Conservation (phyloP, 2,797 vertebrate genomes). For the Cephalopachus bancanus region DNA sequence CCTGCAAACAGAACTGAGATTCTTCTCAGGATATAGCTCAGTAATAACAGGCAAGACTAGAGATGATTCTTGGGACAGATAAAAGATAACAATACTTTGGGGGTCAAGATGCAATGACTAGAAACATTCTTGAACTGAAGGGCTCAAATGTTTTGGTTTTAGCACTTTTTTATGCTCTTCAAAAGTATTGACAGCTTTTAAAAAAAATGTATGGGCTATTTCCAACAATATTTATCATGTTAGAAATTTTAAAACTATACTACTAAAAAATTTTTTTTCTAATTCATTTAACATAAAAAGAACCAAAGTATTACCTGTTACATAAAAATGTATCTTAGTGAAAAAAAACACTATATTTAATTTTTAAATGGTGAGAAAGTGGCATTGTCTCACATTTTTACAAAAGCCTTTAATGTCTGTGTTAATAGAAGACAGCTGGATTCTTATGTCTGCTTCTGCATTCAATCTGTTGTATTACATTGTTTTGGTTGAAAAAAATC, state of each 20-base stretch:
- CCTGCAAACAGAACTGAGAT: neutral
- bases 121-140: neutral
- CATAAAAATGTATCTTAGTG: neutral
- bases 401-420: neutral
- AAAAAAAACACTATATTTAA: neutral
- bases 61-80: neutral
- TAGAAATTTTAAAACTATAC: constrained; percentile 36
- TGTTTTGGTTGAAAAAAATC: constrained; percentile 38
- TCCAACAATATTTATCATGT: neutral
- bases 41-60: neutral
- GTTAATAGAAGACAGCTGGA: neutral
- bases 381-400: neutral
- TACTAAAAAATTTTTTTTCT: neutral
- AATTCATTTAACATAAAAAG: neutral
- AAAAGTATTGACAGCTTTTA: neutral
- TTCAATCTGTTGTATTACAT: neutral
- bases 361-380: neutral
- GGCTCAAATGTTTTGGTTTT: neutral
- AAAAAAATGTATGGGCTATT: neutral
- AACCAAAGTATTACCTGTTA: neutral
- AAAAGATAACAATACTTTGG: neutral
- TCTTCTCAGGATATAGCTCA: neutral
- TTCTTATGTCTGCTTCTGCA: neutral
- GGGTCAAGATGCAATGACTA: neutral
- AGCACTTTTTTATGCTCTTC: neutral